Evolutionary conservation across 23 tunicate genomes (phyloP), one percentile per base, ranked within the genome.

Genomic region (Styela clava): DNA sequence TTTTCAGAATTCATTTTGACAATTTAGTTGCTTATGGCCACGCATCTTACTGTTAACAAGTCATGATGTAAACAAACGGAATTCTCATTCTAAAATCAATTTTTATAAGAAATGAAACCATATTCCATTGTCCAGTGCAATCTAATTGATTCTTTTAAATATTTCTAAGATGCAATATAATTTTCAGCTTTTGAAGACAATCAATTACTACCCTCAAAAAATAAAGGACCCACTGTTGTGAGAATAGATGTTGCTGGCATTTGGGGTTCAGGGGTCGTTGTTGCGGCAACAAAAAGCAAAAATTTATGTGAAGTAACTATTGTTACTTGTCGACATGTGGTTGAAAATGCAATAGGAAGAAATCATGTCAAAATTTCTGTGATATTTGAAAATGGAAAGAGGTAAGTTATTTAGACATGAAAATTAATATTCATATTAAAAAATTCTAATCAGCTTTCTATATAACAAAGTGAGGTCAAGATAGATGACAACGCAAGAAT

Each of bases 261-360:
- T 52, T 76, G 81, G 81, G 81, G 81, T 26, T 44, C 81, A 23
- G 81, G 81, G 28, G 81, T 76, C 33, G 64, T 76, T 9, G 52
- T 36, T 52, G 67, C 31, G 21, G 81, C 81, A n/a, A 52, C 24
- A 44, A 0, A 25, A 12, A 35, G 12, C 31, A 29, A 12, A n/a
- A 52, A 16, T 21, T 25, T 20, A 7, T 76, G 64, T 25, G 62
- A 76, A 20, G 23, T 76, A 1, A 76, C 44, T 44, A n/a, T 76
- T 33, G 64, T 27, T 25, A 76, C 81, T 21, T 76, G 81, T 44
- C 35, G 52, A 44, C 81, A 76, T 76, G 81, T 76, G n/a, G 44
- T 76, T 25, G 81, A 76, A 44, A 21, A 52, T 26, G 37, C 27
- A 44, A 33, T 76, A 5, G 21, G 27, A 21, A 16, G 62, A 18